Evolutionary conservation across 2,797 vertebrate genomes (phyloP), one percentile per base, ranked within the genome.

Genomic region (Eupleurogrammus muticus): DNA sequence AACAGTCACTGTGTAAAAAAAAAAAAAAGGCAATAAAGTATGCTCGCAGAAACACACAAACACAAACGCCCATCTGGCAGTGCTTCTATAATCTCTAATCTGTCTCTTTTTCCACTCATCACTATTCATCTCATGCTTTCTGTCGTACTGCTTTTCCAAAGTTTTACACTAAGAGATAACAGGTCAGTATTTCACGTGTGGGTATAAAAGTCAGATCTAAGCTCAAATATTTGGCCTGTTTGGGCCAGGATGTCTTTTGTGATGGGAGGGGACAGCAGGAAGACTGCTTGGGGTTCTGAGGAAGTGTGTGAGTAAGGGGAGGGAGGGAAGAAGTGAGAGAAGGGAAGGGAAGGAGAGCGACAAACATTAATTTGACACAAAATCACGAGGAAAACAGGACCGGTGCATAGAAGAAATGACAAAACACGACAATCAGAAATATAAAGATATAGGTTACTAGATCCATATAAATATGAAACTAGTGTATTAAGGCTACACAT

Each of bases 211-310:
- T 36, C 71, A 47, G 50, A 57, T 71, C 52, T 38, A 47, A 76
- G 66, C 58, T 71, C 38, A 81, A 84, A 58, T 53, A 66, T 66
- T 74, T 28, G 47, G 67, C 32, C 69, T 12, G 42, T 63, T 48
- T 49, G 57, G 75, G 62, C 73, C 90, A 92, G 90, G 90, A 93
- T 93, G 89, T 92, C 88, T 89, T 88, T 80, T 87, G 87, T 83
- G 81, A 86, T 75, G 60, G 76, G 76, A 80, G 73, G 86, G 86
- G 91, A 90, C 83, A 87, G 87, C 92, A 92, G 92, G 93, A 94
- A 92, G 90, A 87, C 84, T 16, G 85, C 81, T 87, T 42, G 81
- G 82, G 82, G 87, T 89, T 78, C 73, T 78, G 70, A 92, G 92
- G 92, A 94, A 93, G 88, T 86, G 75, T 66, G 57, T 74, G 75